These are phyloP conservation scores for Ophonus ardosiacus DNA, from an alignment of 2,888 invertebrate genomes.

Conservation along the genomic window DNA sequence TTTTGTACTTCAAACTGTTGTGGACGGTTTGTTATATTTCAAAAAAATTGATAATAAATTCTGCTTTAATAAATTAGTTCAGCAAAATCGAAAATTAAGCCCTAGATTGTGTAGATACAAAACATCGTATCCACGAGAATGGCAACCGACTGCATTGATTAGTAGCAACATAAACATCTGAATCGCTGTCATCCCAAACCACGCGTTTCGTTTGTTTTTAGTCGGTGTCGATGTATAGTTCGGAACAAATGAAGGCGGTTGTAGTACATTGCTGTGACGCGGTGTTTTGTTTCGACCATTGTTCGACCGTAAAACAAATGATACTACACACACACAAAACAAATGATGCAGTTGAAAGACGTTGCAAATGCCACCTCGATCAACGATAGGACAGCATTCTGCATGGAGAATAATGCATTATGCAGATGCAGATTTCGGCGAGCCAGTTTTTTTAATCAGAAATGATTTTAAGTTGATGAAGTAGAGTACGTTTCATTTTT, in stretches of 20 bases:
- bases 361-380: conserved; percentile 23
- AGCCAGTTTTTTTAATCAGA: conserved; percentile 1
- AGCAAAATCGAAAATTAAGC: not conserved
- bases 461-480: not conserved
- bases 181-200: conserved; percentile 14
- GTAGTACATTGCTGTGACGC: conserved; percentile 34
- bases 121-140: not conserved
- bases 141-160: not conserved
- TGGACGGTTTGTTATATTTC: too few relatives aligned
- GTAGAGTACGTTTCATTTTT: not conserved
- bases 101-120: not conserved
- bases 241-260: conserved; percentile 40
- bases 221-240: conserved; percentile 37
- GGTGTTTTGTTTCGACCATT: conserved; percentile 52
- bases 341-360: conserved; percentile 59
- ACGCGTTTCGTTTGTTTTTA: conserved; percentile 38
- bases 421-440: conserved; percentile 7
- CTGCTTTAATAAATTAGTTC: not conserved
- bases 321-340: conserved; percentile 57
- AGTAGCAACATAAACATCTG: not conserved
- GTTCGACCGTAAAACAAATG: conserved; percentile 55
- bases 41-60: too few relatives aligned
- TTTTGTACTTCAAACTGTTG: too few relatives aligned
- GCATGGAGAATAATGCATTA: conserved; percentile 4
- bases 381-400: conserved; percentile 6